Conservation (phyloP, 2,797 vertebrate genomes). For the Enteromius paludinosus region DNA sequence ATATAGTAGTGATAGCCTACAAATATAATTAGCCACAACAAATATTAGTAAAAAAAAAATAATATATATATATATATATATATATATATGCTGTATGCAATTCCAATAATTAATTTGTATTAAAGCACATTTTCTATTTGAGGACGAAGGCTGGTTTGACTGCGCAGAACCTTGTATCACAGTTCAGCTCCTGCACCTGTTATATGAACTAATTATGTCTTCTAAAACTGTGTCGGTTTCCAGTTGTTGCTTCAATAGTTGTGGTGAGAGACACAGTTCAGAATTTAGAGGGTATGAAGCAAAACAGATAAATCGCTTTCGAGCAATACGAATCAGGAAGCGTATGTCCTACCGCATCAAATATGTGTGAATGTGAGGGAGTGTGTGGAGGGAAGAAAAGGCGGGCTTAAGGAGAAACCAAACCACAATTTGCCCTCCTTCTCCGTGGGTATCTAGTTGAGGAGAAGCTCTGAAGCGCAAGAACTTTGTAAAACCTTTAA, state of each 20-base stretch:
- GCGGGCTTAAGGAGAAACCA: slow-evolving; percentile 71
- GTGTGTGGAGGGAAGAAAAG: slow-evolving; percentile 66
- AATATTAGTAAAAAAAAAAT: background rate
- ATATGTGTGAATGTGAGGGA: slow-evolving; percentile 44
- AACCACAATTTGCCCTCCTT: slow-evolving; percentile 72
- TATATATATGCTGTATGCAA: no score
- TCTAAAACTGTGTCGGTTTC: slow-evolving; percentile 53
- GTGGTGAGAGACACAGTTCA: slow-evolving; percentile 17
- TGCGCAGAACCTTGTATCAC: background rate
- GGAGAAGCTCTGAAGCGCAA: slow-evolving; percentile 65
- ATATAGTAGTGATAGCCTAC: background rate
- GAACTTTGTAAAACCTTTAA: slow-evolving; percentile 13
- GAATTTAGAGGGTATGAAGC: slow-evolving; percentile 12
- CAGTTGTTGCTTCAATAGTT: slow-evolving; percentile 46
- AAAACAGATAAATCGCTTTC: slow-evolving; percentile 60
- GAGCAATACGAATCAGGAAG: slow-evolving; percentile 59
- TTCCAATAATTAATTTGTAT: background rate
- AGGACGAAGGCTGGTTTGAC: background rate
- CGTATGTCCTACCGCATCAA: slow-evolving; percentile 28
- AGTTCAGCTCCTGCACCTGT: slow-evolving; percentile 26
- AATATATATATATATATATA: no score
- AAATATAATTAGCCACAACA: background rate
- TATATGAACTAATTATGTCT: slow-evolving; percentile 13
- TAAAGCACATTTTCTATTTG: background rate
- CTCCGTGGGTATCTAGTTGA: slow-evolving; percentile 70